phyloP scores from a whole-genome alignment of 2,113 vertebrate species.

The Pseudolaguvia tuberculata region DNA sequence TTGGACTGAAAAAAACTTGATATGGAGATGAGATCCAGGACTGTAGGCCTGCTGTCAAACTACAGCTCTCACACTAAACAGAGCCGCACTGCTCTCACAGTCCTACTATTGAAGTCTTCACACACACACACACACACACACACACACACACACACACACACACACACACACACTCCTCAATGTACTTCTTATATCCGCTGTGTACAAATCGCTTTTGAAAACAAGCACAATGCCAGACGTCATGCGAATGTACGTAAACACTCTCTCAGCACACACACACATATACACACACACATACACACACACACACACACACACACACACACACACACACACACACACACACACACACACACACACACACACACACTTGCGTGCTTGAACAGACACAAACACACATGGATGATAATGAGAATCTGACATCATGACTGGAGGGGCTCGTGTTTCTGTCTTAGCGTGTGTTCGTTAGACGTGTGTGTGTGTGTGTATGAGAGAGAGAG shows the following conservation, averaged over 20 bases:
- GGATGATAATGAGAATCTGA: conserved; percentile 69
- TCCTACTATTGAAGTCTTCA: conserved; percentile 61
- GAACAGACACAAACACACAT: conserved; percentile 24
- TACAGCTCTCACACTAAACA: conserved; percentile 64
- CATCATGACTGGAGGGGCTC: conserved; percentile 63
- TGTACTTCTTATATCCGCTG: conserved; percentile 63
- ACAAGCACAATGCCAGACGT: conserved; percentile 69
- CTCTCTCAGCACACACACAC: conserved; percentile 10
- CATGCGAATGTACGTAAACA: conserved; percentile 50
- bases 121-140: conserved; percentile 26
- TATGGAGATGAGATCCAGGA: conserved; percentile 28
- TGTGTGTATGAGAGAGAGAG: conserved; percentile 38
- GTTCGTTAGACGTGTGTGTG: conserved; percentile 28
- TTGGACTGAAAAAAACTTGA: conserved; percentile 7
- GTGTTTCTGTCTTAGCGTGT: conserved; percentile 54
- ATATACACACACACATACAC: conserved; percentile 19
- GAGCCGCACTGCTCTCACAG: conserved; percentile 56
- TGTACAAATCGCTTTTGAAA: conserved; percentile 64
- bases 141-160: conserved; percentile 39
- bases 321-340: conserved; percentile 6
- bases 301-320: conserved; percentile 22
- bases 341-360: conserved; percentile 13
- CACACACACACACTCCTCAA: conserved; percentile 50
- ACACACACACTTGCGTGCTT: conserved; percentile 11
- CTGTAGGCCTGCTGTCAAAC: conserved; percentile 59